These are phyloP conservation scores for Drepanosiphum platanoidis DNA, from an alignment of 2,888 invertebrate genomes.

Conservation along the genomic window DNA sequence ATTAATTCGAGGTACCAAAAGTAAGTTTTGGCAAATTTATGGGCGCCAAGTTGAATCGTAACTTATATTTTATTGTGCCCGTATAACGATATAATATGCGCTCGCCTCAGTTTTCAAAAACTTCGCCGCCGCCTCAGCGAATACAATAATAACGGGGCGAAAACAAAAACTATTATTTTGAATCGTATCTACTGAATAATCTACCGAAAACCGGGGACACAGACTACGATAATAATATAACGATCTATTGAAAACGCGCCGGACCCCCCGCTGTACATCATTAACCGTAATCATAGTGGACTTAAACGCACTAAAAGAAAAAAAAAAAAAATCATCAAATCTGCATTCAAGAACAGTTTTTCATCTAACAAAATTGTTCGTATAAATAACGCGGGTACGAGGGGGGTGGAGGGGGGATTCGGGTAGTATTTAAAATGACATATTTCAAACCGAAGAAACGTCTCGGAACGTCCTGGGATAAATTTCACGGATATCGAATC, in stretches of 20 bases:
- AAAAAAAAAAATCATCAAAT: no score
- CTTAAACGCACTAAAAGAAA: no score
- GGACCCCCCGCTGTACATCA: not conserved
- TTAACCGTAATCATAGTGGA: conserved; percentile 39
- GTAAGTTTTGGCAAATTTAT: conserved; percentile 55
- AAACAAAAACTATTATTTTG: conserved; percentile 51
- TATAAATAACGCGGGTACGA: no score
- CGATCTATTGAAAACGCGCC: conserved; percentile 40
- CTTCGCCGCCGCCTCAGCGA: not conserved
- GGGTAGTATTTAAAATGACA: no score
- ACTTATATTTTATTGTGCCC: conserved; percentile 59
- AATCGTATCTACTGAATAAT: conserved; percentile 51
- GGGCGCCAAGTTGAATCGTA: conserved; percentile 55
- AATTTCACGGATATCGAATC: no score
- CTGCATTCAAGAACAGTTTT: no score
- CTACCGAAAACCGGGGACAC: not conserved
- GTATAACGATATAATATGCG: conserved; percentile 33
- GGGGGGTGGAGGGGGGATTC: no score
- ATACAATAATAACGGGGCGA: not conserved
- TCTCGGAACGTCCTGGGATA: no score
- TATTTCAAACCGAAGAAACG: no score
- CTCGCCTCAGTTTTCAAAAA: conserved; percentile 45
- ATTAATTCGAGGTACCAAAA: conserved; percentile 56
- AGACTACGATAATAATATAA: no score
- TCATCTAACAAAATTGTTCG: no score